Evolutionary conservation across 1,140 invertebrate species (phyloP), one percentile per base, ranked within the genome.

Genomic region (Campoletis sonorensis): DNA sequence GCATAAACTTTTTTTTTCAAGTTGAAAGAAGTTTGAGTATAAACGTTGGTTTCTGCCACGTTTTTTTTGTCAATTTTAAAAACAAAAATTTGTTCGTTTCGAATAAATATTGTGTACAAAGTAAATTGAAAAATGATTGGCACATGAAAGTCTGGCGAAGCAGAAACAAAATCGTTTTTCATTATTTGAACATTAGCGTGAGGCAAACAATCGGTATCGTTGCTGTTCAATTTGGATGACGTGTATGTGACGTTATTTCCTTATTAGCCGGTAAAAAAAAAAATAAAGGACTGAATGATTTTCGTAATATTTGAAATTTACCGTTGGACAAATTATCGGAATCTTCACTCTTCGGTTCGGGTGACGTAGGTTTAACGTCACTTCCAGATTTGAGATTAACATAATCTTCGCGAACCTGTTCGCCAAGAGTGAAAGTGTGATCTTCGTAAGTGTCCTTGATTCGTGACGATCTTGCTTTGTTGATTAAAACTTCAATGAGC

Each of bases 401-500:
- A 49, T 90, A 92, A 40, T 92, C 90, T 67, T 92, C 89, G 3
- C 82, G 84, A 18, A 86, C 15, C n/a, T 89, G 85, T 30, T 91
- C 88, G 0, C 88, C 89, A 68, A 89, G 79, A 80, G 90, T 92
- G 81, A 93, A 94, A 4, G 92, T 91, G 76, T 93, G 91, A 87
- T 94, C 93, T 30, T 92, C 91, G 85, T 92, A 93, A 23, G 93
- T 89, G 81, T 94, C 93, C 71, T 88, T 90, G 26, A 89, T 90
- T 54, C 92, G 86, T 2, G 89, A 86, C n/a, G 85, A 87, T n/a
- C 88, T 85, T 2, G 89, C 88, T 84, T 92, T 91, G 80, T 94
- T 92, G 15, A 95, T 90, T 5, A 95, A 90, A 0, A 93, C 92
- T 77, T 94, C 93, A 4, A 94, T 93, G 30, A 96, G 86, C 64